Evolutionary conservation across 2,113 vertebrate species (phyloP), one percentile per base, ranked within the genome.

Genomic region (Lepus americanus): DNA sequence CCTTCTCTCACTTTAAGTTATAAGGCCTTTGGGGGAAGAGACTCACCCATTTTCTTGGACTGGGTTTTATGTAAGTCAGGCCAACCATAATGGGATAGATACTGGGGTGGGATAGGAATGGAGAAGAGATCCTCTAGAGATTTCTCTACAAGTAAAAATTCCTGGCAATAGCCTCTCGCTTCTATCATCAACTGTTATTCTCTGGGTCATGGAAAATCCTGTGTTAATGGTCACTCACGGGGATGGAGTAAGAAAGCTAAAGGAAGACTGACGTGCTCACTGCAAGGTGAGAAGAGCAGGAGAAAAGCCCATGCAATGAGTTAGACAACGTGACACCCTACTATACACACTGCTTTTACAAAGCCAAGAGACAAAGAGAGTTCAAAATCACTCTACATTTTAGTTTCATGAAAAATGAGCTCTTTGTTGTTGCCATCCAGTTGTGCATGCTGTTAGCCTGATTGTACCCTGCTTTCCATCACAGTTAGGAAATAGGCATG

Each of bases 71-170:
- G 63, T 53, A 83, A 51, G 19, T 59, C 85, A 59, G 69, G 86
- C 94, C 95, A 96, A 61, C 90, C 59, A 77, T 67, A 95, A 90
- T 88, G 69, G 80, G 77, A 93, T 66, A 95, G 89, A 88, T 93
- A 80, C 72, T 77, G 9, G 51, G 92, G 25, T 55, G 86, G 96
- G 97, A 96, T 95, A 95, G 95, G 19, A 90, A 90, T 84, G 61
- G 39, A 84, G 83, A 94, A 90, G 94, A 95, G 33, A 14, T 49
- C 92, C 97, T 95, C 95, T 69, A 69, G 96, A 95, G 96, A 86
- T 25, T 97, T 87, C 69, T 79, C 69, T 86, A 79, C 92, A 90
- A 92, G 94, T 92, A 93, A 97, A 84, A 96, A 69, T 95, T 95
- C 82, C 83, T 97, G 96, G 95, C 92, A 96, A 63, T 63, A 61